Evolutionary conservation across 2,888 invertebrate genomes (phyloP).

Genomic region (Orthosia gracilis): DNA sequence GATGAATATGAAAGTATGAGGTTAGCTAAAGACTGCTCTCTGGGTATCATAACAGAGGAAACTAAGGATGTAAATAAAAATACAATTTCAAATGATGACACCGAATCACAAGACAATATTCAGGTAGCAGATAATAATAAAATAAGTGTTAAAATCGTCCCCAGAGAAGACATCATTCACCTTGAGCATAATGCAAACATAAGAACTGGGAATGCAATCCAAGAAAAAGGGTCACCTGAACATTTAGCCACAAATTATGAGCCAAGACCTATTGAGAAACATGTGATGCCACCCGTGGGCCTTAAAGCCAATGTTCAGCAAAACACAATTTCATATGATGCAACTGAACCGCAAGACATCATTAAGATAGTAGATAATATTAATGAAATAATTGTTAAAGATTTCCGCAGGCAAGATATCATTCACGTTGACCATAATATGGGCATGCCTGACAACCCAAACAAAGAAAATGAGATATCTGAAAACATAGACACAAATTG

Average conservation of each 20-base stretch:
- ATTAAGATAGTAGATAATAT: not conserved
- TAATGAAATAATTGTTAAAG: not conserved
- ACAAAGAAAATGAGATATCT: not conserved
- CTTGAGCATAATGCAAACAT: too few relatives aligned
- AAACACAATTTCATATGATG: not conserved
- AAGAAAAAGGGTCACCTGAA: not conserved
- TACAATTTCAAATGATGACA: not conserved
- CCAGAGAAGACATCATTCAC: too few relatives aligned
- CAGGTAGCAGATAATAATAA: not conserved
- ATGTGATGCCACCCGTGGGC: constrained; percentile 1
- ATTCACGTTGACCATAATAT: too few relatives aligned
- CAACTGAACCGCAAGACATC: not conserved
- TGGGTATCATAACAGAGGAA: not conserved
- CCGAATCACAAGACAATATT: not conserved
- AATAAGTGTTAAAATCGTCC: too few relatives aligned
- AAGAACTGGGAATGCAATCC: not conserved
- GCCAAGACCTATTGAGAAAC: not conserved
- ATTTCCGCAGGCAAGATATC: too few relatives aligned
- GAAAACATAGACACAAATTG: not conserved
- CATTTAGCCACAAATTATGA: too few relatives aligned
- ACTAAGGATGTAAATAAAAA: not conserved
- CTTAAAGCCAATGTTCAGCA: constrained; percentile 56
- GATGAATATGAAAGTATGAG: not conserved
- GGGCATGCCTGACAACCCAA: not conserved
- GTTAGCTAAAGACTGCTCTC: not conserved